Evolutionary conservation across 2,113 vertebrate species (phyloP).

Genomic region (Halichoerus grypus): DNA sequence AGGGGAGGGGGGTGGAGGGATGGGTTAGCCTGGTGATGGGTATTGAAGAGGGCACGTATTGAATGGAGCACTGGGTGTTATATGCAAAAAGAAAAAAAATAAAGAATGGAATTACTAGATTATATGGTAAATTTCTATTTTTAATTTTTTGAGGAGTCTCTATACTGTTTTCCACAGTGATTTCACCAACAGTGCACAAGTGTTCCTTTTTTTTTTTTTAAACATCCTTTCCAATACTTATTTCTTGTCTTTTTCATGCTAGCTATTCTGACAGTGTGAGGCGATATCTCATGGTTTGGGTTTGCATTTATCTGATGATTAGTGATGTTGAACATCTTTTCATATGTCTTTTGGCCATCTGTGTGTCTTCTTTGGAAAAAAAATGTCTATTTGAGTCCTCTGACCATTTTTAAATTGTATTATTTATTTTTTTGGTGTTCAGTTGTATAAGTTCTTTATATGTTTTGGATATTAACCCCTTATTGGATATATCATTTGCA

Average conservation of each 20-base stretch:
- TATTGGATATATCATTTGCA: not conserved
- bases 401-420: not conserved
- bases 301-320: not conserved
- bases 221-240: not conserved
- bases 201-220: not conserved
- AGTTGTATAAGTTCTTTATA: not conserved
- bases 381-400: not conserved
- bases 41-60: no score
- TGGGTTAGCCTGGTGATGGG: no score
- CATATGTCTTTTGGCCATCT: not conserved
- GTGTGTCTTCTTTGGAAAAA: not conserved
- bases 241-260: not conserved
- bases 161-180: not conserved
- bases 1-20: no score
- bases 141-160: not conserved
- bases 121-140: not conserved
- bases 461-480: not conserved
- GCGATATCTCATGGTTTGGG: not conserved
- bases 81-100: no score
- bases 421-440: not conserved
- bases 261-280: not conserved
- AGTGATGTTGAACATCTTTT: not conserved
- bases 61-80: no score
- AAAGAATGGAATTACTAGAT: not conserved
- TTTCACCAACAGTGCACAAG: not conserved